phyloP scores from a whole-genome alignment of 2,113 vertebrate species.

The Thamnophis sirtalis region DNA sequence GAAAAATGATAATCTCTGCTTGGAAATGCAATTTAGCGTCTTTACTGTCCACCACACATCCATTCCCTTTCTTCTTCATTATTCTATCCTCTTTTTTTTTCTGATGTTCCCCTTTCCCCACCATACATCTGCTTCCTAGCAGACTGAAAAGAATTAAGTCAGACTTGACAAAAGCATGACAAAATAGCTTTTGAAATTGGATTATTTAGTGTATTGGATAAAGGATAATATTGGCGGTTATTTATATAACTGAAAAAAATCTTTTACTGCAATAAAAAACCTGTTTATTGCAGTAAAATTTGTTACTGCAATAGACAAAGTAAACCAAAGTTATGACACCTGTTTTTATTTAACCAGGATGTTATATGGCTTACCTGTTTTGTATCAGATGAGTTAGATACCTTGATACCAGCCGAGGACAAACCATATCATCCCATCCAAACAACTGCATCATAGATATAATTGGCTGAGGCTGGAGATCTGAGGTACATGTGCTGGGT shows the following conservation, averaged over 20 bases:
- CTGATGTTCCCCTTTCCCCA: background rate
- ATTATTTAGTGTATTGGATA: background rate
- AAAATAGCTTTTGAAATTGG: background rate
- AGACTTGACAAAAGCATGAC: background rate
- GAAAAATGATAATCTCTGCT: background rate
- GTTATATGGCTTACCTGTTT: slow-evolving; percentile 77
- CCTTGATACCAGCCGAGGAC: slow-evolving; percentile 84
- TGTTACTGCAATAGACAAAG: background rate
- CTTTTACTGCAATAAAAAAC: too few species aligned
- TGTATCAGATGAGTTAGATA: slow-evolving; percentile 89
- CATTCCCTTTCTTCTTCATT: background rate
- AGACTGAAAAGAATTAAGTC: background rate
- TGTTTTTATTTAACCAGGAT: slow-evolving; percentile 7
- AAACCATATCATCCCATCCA: slow-evolving; percentile 94
- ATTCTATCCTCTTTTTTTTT: background rate
- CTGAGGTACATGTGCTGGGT: slow-evolving; percentile 81
- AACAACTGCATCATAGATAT: slow-evolving; percentile 86
- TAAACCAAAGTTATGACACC: background rate
- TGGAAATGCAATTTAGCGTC: background rate
- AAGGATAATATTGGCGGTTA: background rate
- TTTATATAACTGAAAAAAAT: background rate
- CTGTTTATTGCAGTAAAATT: too few species aligned
- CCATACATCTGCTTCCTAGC: background rate
- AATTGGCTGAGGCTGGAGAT: slow-evolving; percentile 88
- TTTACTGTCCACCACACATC: background rate